Evolutionary conservation across 2,888 invertebrate species (phyloP).

Genomic region (Griposia aprilina): DNA sequence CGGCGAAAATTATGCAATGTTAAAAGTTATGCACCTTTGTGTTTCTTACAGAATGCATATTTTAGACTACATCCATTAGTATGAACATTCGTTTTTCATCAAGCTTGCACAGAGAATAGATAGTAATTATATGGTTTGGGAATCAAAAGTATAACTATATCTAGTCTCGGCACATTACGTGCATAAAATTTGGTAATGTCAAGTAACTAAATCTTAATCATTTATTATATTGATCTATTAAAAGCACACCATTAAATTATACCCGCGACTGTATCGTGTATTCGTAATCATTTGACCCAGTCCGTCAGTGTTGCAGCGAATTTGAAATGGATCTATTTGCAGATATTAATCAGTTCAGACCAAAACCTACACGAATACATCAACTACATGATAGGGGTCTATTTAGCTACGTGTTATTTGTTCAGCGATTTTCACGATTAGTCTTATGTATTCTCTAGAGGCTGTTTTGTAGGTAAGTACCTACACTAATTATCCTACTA

Average conservation of each 20-base stretch:
- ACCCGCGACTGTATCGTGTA: not conserved
- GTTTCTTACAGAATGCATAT: not conserved
- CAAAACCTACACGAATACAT: conserved; percentile 9
- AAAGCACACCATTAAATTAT: not conserved
- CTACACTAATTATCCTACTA: conserved; percentile 34
- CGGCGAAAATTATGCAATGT: conserved; percentile 19
- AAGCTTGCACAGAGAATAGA: not conserved
- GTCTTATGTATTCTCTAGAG: conserved; percentile 24
- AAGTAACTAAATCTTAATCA: not conserved
- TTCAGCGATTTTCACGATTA: conserved; percentile 14
- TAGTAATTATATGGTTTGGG: too few species aligned
- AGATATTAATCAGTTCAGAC: conserved; percentile 28
- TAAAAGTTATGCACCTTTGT: conserved; percentile 1
- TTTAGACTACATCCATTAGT: not conserved
- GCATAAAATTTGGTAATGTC: not conserved
- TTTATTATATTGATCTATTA: not conserved
- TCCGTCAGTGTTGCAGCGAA: conserved; percentile 14
- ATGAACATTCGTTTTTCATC: not conserved
- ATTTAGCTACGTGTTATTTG: conserved; percentile 10
- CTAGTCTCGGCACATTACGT: not conserved
- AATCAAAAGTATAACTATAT: too few species aligned
- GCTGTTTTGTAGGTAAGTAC: not conserved
- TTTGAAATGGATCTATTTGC: conserved; percentile 31
- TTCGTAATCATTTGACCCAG: conserved; percentile 8
- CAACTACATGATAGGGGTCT: conserved; percentile 13